Base-by-base conservation (phyloP, 2,888 invertebrate species). In the Callyntrura guangdongensis region DNA sequence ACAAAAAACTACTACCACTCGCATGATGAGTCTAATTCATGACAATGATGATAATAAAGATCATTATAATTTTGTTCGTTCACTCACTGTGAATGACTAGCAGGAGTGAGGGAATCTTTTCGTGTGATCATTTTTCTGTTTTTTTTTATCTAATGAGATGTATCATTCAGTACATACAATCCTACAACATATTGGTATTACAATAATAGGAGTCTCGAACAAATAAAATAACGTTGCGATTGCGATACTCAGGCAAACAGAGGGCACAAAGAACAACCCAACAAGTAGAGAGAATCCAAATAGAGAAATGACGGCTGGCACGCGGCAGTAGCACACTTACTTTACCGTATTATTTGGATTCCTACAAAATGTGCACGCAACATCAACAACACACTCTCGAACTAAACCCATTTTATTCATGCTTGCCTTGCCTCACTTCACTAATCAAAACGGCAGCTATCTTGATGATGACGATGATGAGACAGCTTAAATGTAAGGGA, bases 261-360 rank as follows among this genome's bases (percentile, higher is more conserved):
- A 36, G 6, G 2, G 36, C 36, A 36, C 36, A 36, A 36, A 9
- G 2, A 49, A 49, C 22, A 45, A n/a, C n/a, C n/a, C 59, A 86
- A 49, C 64, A 79, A 72, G 17, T 20, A 2, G 20, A 20, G 3
- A 61, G 64, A 64, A 86, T n/a, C 22, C 49, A 77, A 77, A 61
- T 61, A 17, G 81, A 77, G 61, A 59, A 59, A 89, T 89, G 83
- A 89, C 88, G 82, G 83, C 88, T 89, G 88, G 88, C 88, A 89
- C 88, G 88, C 82, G 88, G 88, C 88, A 74, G 22, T 67, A 59
- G 59, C 77, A 79, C 47, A 82, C 69, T 36, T 36, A 82, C 22
- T 45, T 79, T 79, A 53, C 56, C 17, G 79, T 79, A 56, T 11
- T 79, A 56, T 56, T 56, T 79, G 22, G 79, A 53, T 79, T 79